Evolutionary conservation across 2,888 invertebrate genomes (phyloP).

Genomic region (Alentia gelatinosa): DNA sequence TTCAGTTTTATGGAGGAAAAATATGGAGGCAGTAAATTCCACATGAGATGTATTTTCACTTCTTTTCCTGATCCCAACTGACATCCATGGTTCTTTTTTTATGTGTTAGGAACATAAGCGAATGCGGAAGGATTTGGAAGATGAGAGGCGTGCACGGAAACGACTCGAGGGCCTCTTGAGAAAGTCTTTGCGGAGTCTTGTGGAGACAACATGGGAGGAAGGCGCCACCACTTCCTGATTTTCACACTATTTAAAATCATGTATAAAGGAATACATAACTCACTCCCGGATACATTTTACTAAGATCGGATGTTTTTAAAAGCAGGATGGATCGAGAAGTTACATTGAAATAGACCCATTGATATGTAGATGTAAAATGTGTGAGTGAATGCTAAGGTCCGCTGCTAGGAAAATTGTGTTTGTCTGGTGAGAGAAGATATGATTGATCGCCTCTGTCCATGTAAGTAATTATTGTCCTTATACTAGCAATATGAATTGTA

Average conservation of each 20-base stretch:
- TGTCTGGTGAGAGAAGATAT: neutral
- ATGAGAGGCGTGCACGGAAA: conserved; percentile 85
- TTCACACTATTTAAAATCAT: neutral
- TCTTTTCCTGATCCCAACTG: too few species aligned
- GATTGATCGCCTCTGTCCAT: too few species aligned
- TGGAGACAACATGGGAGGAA: conserved; percentile 47
- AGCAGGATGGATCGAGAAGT: too few species aligned
- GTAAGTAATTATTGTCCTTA: neutral
- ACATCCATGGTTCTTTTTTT: neutral
- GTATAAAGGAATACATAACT: too few species aligned
- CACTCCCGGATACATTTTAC: too few species aligned
- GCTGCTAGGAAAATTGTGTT: neutral
- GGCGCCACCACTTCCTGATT: conserved; percentile 10
- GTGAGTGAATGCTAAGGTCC: neutral
- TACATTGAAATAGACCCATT: too few species aligned
- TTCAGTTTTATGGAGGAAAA: too few species aligned
- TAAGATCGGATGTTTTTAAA: too few species aligned
- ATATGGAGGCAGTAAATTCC: too few species aligned
- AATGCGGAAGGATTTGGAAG: conserved; percentile 84
- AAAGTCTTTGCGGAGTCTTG: conserved; percentile 68
- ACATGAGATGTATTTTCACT: too few species aligned
- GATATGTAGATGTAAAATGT: conserved; percentile 1
- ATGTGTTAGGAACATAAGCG: conserved; percentile 75
- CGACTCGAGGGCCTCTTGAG: conserved; percentile 80
- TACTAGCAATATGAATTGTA: conserved; percentile 1